Base-by-base conservation (phyloP, 1,140 invertebrate genomes). In the Gonioctena quinquepunctata region DNA sequence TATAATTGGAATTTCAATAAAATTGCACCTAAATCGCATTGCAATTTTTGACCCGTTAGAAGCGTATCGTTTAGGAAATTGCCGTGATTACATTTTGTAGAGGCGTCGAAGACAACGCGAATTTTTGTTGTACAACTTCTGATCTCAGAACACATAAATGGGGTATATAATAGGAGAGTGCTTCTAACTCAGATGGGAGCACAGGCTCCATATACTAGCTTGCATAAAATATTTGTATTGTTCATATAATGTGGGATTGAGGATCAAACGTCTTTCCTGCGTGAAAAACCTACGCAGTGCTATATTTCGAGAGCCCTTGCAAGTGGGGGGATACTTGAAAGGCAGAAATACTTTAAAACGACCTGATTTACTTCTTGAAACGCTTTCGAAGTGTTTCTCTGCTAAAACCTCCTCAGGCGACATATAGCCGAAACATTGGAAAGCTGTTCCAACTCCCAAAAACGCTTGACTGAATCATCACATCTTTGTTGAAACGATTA, bases 71-170 rank as follows among this genome's bases (percentile, higher is more conserved):
- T 69, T 11, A 56, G 28, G n/a, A 13, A 33, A 11, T 33, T 1
- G 13, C 6, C 6, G 2, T 11, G 19, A 74, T 69, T 0, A 68
- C 68, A 6, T 76, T 52, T 28, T 77, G 49, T 60, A 76, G 85
- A 75, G 71, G 85, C 76, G 68, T 77, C 42, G 42, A 23, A 76
- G 49, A 74, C 48, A 33, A 33, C 3, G 8, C 8, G 8, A 13
- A 33, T 7, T 13, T 13, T 6, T 11, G 66, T 50, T 70, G 77
- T 33, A 13, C 4, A 54, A 68, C 74, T 72, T 77, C 66, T 68
- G 77, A 67, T 76, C 71, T 63, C 77, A 73, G 3, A 72, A 61
- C 4, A 77, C 77, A 64, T 76, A 72, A 60, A 7, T n/a, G 23
- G 1, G 7, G n/a, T 7, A 22, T 16, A 16, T 18, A 60, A 22